Percentiles rank a stretch among this genome's conserved stretches.
phyloP scores from a whole-genome alignment of 2,797 vertebrate species.

The Chloroceryle inda region DNA sequence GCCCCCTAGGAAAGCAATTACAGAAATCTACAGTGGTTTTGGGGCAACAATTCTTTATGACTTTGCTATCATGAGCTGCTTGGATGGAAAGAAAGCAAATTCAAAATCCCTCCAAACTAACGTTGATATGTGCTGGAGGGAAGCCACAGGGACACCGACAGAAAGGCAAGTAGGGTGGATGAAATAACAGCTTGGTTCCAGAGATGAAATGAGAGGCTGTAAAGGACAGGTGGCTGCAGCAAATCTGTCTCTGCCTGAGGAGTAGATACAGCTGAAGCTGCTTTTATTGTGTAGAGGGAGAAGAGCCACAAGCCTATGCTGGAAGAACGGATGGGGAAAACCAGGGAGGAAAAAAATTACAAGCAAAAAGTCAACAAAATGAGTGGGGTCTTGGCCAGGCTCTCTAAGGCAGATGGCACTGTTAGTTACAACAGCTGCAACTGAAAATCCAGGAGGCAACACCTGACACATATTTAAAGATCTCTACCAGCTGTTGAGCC shows the following conservation, averaged over 20 bases:
- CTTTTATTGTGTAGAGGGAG: not conserved
- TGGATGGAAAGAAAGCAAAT: not conserved
- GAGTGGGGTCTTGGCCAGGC: not conserved
- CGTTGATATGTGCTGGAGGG: not conserved
- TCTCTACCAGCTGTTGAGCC: constrained; percentile 18
- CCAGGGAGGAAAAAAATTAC: not conserved
- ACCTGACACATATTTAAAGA: constrained; percentile 59
- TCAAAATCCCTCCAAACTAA: not conserved
- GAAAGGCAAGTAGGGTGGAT: not conserved
- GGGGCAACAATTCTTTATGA: not conserved
- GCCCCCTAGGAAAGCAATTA: not conserved
- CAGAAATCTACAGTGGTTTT: not conserved
- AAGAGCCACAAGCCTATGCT: not conserved
- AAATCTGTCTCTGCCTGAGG: not conserved
- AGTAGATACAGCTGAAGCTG: not conserved
- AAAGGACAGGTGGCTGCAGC: not conserved
- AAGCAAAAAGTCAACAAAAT: not conserved
- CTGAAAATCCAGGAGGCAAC: constrained; percentile 21
- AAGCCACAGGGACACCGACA: not conserved
- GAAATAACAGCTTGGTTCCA: not conserved
- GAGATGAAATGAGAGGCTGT: not conserved
- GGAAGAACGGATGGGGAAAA: not conserved
- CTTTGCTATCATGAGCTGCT: not conserved
- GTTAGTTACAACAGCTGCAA: constrained; percentile 53
- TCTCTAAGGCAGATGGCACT: constrained; percentile 3